Conservation (phyloP, 2,797 vertebrate genomes). For the Rhabdomys pumilio region DNA sequence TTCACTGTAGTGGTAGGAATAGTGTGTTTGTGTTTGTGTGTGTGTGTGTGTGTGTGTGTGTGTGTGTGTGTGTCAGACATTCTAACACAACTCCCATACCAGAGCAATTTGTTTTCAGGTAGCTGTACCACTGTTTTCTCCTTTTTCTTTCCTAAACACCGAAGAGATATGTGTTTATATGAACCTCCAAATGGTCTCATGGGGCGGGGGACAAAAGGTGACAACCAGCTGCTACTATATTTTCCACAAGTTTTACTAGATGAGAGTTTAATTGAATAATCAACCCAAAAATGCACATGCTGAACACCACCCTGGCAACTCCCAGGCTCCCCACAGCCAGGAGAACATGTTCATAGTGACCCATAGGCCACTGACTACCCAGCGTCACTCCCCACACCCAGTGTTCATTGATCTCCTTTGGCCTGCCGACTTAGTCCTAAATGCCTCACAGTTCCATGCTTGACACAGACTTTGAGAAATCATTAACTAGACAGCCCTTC, state of each 20-base stretch:
- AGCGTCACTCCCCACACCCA: not conserved
- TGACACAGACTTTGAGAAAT: not conserved
- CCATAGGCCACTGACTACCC: not conserved
- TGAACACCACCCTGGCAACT: not conserved
- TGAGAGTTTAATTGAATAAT: not conserved
- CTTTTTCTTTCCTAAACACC: slow-evolving; percentile 64
- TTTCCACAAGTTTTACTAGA: not conserved
- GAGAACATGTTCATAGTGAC: not conserved
- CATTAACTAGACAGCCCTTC: not conserved
- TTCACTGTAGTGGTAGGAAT: slow-evolving; percentile 74
- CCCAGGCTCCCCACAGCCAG: not conserved
- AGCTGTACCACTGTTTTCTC: slow-evolving; percentile 58
- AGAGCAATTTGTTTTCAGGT: slow-evolving; percentile 85
- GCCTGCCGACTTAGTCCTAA: not conserved
- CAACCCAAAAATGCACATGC: not conserved
- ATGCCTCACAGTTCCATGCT: not conserved
- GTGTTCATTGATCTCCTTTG: not conserved
- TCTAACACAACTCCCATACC: slow-evolving; percentile 84
- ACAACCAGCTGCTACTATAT: not conserved
- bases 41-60: slow-evolving; percentile 82
- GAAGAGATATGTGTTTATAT: slow-evolving; percentile 21
- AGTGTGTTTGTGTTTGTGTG: slow-evolving; percentile 83
- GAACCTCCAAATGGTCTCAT: not conserved
- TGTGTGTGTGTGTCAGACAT: slow-evolving; percentile 82
- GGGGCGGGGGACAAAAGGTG: slow-evolving; percentile 15